Evolutionary conservation across 2,113 vertebrate species (phyloP).

Genomic region (Gasterosteus aculeatus): DNA sequence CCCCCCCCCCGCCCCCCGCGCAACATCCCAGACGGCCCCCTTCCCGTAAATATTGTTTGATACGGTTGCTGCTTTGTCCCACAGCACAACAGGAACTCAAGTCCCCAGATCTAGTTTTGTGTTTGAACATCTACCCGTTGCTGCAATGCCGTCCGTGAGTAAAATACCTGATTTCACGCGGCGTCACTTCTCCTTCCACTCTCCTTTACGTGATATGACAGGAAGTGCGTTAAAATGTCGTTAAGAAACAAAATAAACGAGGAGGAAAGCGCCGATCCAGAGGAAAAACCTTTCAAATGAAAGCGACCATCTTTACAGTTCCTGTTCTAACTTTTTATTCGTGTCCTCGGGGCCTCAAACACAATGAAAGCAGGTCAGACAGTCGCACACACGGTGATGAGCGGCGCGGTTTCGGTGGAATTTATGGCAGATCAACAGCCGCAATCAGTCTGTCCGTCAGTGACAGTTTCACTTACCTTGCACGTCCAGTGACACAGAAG

Average conservation of each 20-base stretch:
- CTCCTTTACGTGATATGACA: constrained; percentile 17
- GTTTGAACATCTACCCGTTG: background rate
- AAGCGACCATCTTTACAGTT: constrained; percentile 1
- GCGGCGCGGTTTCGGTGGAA: constrained; percentile 29
- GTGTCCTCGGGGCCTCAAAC: constrained; percentile 33
- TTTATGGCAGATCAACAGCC: constrained; percentile 45
- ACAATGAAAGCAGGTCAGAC: constrained; percentile 62
- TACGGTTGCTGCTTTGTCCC: background rate
- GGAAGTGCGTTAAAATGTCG: constrained; percentile 50
- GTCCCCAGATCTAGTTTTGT: background rate
- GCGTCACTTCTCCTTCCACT: constrained; percentile 8
- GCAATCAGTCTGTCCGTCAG: constrained; percentile 40
- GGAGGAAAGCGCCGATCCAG: background rate
- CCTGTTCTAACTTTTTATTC: constrained; percentile 26
- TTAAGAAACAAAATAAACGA: constrained; percentile 20
- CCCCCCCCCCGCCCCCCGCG: constrained; percentile 5
- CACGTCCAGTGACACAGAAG: constrained; percentile 48
- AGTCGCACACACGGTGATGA: constrained; percentile 47
- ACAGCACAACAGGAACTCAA: constrained; percentile 1
- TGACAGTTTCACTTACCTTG: constrained; percentile 75
- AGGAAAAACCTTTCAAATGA: constrained; percentile 13
- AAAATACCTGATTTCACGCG: background rate
- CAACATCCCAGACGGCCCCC: constrained; percentile 32
- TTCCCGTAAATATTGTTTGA: constrained; percentile 27
- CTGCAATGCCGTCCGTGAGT: background rate